Percentiles rank a stretch among this genome's conserved stretches.
These are phyloP conservation scores for Augochlorella aurata DNA, from an alignment of 2,888 invertebrate genomes.

Conservation along the genomic window DNA sequence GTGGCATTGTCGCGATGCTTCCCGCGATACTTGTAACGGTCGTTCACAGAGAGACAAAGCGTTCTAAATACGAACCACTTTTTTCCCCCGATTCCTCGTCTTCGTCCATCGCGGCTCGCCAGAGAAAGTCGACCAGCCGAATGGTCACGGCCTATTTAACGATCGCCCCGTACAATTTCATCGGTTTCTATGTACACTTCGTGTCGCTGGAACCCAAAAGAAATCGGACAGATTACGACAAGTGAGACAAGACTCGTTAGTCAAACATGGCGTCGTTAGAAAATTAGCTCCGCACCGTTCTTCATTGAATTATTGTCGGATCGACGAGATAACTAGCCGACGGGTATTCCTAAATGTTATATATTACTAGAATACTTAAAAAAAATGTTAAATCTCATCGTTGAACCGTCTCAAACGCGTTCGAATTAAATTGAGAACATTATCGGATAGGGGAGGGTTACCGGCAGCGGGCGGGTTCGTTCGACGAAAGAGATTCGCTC, in stretches of 20 bases:
- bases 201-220: background rate
- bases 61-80: conserved; percentile 50
- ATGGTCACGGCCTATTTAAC: conserved; percentile 78
- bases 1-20: conserved; percentile 1
- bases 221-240: conserved; percentile 1
- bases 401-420: background rate
- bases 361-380: too few species aligned
- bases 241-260: background rate
- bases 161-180: conserved; percentile 57
- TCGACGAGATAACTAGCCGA: too few species aligned
- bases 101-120: conserved; percentile 65
- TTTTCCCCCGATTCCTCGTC: conserved; percentile 47
- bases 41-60: conserved; percentile 14
- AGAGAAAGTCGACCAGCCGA: conserved; percentile 76
- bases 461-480: background rate
- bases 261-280: background rate
- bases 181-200: conserved; percentile 47
- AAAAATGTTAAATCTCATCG: background rate
- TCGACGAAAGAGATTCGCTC: conserved; percentile 29
- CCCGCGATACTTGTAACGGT: conserved; percentile 19
- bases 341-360: too few species aligned
- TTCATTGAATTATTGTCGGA: background rate
- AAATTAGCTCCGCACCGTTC: background rate
- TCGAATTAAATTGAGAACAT: conserved; percentile 26
- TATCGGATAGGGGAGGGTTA: background rate